Percentiles rank a stretch among this genome's conserved stretches.
Conservation (phyloP, 2,113 vertebrate species). For the Himantopus leucocephalus region DNA sequence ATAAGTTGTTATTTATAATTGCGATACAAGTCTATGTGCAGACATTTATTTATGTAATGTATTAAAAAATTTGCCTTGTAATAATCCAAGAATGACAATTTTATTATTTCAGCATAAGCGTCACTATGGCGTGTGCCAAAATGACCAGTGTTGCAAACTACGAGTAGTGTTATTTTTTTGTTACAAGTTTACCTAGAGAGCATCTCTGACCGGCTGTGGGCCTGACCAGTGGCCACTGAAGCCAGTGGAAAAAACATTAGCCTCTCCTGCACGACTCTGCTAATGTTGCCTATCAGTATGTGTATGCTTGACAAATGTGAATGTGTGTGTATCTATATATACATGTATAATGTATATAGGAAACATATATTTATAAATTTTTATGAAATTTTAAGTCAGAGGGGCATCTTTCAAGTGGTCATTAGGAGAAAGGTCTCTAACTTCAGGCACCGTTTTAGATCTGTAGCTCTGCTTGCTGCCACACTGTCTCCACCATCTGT, state of each 20-base stretch:
- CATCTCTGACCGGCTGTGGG: rapidly evolving
- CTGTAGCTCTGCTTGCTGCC: not conserved
- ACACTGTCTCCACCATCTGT: not conserved
- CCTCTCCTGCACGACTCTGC: not conserved
- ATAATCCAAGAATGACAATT: not conserved
- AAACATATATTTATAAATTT: not conserved
- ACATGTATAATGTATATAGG: not conserved
- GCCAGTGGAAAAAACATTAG: not conserved
- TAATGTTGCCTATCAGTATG: not conserved
- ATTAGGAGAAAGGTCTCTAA: not conserved
- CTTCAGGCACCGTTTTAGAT: not conserved
- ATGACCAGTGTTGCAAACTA: not conserved
- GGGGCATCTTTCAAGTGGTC: not conserved
- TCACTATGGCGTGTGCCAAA: not conserved
- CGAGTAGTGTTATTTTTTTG: not conserved
- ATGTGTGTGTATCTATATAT: not conserved
- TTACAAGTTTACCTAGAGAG: not conserved
- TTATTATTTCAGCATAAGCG: not conserved
- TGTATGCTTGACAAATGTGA: not conserved
- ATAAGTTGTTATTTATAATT: not conserved
- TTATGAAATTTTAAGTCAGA: not conserved
- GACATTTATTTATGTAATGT: not conserved
- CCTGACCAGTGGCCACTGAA: not conserved
- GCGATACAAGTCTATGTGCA: not conserved
- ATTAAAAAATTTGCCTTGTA: not conserved